Evolutionary conservation across 2,113 vertebrate species (phyloP).

Genomic region (rabbit (Oryctolagus cuniculus)): mOryCun1.1 NC_091451.1:10793501-10794000

Average conservation of each 20-base stretch:
- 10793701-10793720: not conserved
- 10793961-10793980: constrained; percentile 35
- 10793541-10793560: not conserved
- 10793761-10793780: not conserved
- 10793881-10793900: constrained; percentile 35
- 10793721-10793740: constrained; percentile 26
- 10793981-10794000: not conserved
- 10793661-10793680: not conserved
- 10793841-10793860: constrained; percentile 22
- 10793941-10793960: constrained; percentile 63
- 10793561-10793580: not conserved
- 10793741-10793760: not conserved
- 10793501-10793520: not conserved
- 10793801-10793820: not conserved
- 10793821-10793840: not conserved
- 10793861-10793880: constrained; percentile 39
- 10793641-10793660: not conserved
- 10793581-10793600: not conserved
- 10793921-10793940: constrained; percentile 54
- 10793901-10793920: constrained; percentile 66
- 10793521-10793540: constrained; percentile 5
- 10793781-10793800: constrained; percentile 32
- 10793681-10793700: not conserved
- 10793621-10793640: not conserved
- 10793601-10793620: not conserved